Conservation (phyloP, 2,888 invertebrate genomes). For the Acronicta leporina region DNA sequence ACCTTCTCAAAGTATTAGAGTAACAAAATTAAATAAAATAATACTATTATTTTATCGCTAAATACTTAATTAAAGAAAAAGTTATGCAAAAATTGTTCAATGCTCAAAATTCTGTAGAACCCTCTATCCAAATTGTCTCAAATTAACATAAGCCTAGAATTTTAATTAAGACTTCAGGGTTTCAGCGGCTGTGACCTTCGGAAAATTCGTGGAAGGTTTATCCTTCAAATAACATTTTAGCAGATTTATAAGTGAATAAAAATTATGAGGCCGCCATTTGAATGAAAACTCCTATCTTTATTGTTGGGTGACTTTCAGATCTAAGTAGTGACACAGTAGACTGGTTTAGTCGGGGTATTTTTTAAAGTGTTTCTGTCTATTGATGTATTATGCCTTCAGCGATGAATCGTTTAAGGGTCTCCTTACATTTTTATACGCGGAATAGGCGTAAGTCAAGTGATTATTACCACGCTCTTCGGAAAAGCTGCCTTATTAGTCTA, state of each 20-base stretch:
- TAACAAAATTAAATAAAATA: conserved; percentile 12
- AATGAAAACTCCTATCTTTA: not conserved
- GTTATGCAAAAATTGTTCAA: conserved; percentile 39
- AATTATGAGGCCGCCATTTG: not conserved
- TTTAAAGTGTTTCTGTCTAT: too few relatives aligned
- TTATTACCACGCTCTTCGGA: too few relatives aligned
- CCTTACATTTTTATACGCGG: too few relatives aligned
- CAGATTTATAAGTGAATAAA: conserved; percentile 22
- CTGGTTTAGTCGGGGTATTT: too few relatives aligned
- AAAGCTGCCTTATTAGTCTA: too few relatives aligned
- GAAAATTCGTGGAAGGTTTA: conserved; percentile 11
- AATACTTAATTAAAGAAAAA: conserved; percentile 42
- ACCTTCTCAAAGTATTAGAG: too few relatives aligned
- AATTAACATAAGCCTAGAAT: conserved; percentile 56
- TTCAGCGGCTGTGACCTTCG: conserved; percentile 33
- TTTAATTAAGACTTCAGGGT: conserved; percentile 52
- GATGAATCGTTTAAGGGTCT: too few relatives aligned
- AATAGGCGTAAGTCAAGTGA: too few relatives aligned
- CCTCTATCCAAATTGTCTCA: conserved; percentile 43
- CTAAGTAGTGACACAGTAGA: too few relatives aligned
- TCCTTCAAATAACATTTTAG: conserved; percentile 29
- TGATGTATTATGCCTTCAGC: too few relatives aligned
- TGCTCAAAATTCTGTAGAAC: conserved; percentile 37
- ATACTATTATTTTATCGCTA: conserved; percentile 15
- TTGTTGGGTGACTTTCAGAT: not conserved